These are phyloP conservation scores for Sphaerodactylus townsendi DNA, from an alignment of 2,113 vertebrate species.

Conservation along the genomic window DNA sequence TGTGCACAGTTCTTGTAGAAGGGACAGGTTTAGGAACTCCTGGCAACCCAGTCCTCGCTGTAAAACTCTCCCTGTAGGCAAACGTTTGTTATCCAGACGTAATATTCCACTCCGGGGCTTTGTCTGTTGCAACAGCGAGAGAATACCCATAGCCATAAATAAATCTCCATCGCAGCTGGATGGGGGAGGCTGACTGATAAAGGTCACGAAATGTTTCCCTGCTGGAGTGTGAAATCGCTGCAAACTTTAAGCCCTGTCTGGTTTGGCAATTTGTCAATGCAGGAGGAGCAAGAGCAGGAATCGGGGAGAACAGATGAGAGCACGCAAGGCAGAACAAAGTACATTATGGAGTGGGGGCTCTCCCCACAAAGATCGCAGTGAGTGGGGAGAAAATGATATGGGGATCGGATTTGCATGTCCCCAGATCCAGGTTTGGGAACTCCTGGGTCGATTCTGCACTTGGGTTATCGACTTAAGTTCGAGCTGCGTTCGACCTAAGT, in stretches of 20 bases:
- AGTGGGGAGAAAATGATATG: neutral
- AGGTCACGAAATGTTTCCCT: slow-evolving; percentile 50
- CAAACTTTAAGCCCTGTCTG: slow-evolving; percentile 41
- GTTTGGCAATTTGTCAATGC: slow-evolving; percentile 45
- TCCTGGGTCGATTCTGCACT: too few relatives aligned
- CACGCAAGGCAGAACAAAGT: neutral
- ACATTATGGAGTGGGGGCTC: too few relatives aligned
- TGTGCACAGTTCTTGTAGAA: neutral
- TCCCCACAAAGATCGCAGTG: neutral
- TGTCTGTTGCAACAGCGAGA: slow-evolving; percentile 8
- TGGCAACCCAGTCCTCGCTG: too few relatives aligned
- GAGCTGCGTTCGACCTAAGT: too few relatives aligned
- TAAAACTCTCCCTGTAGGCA: neutral
- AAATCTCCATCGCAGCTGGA: slow-evolving; percentile 17
- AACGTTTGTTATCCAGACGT: neutral
- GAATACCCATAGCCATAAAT: slow-evolving; percentile 32
- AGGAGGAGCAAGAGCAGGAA: neutral
- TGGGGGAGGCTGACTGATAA: slow-evolving; percentile 30
- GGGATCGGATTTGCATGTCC: too few relatives aligned
- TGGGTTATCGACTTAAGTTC: too few relatives aligned
- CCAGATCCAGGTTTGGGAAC: too few relatives aligned
- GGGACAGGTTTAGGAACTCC: neutral
- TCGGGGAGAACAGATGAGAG: neutral
- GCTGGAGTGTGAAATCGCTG: slow-evolving; percentile 51
- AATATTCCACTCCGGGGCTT: slow-evolving; percentile 13